Percentiles rank a stretch among this genome's conserved stretches.
Evolutionary conservation across 1,140 invertebrate genomes (phyloP).

Genomic region (Acromyrmex echinatior): DNA sequence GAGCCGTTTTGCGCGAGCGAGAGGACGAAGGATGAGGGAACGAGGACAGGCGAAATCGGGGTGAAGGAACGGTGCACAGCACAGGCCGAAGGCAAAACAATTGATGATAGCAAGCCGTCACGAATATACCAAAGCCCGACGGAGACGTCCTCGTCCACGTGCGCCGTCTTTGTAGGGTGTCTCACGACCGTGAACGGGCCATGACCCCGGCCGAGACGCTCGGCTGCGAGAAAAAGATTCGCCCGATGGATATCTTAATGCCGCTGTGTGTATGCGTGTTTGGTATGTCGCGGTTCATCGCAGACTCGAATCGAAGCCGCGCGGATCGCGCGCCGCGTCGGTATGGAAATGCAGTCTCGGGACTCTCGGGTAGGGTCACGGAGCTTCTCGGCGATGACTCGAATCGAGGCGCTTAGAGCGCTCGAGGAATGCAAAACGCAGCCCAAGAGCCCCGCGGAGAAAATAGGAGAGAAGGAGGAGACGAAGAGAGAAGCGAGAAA

Average conservation of each 20-base stretch:
- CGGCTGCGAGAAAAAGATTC: constrained; percentile 49
- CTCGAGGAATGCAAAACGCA: constrained; percentile 61
- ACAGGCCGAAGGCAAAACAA: constrained; percentile 67
- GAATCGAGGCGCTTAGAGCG: constrained; percentile 57
- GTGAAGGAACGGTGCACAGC: constrained; percentile 19
- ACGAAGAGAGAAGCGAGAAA: background rate
- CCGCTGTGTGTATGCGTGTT: constrained; percentile 41
- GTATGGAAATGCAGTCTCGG: constrained; percentile 59
- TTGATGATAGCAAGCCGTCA: constrained; percentile 73
- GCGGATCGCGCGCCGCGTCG: constrained; percentile 17
- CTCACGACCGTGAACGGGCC: constrained; percentile 66
- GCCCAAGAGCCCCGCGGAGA: constrained; percentile 24
- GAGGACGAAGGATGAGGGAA: background rate
- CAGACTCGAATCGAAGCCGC: constrained; percentile 44
- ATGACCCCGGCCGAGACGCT: constrained; percentile 63
- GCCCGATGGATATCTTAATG: constrained; percentile 71
- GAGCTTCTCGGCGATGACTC: constrained; percentile 58
- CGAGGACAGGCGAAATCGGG: background rate
- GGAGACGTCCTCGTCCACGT: constrained; percentile 58
- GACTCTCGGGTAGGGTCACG: constrained; percentile 52
- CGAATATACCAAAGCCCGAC: constrained; percentile 29
- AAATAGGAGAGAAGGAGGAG: constrained; percentile 28
- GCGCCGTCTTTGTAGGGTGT: constrained; percentile 66
- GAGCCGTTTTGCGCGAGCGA: constrained; percentile 13
- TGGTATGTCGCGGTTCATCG: constrained; percentile 63